Percentiles rank a stretch among this genome's conserved stretches.
Evolutionary conservation across 2,113 vertebrate genomes (phyloP).

Genomic region (Muscicapa adusta): DNA sequence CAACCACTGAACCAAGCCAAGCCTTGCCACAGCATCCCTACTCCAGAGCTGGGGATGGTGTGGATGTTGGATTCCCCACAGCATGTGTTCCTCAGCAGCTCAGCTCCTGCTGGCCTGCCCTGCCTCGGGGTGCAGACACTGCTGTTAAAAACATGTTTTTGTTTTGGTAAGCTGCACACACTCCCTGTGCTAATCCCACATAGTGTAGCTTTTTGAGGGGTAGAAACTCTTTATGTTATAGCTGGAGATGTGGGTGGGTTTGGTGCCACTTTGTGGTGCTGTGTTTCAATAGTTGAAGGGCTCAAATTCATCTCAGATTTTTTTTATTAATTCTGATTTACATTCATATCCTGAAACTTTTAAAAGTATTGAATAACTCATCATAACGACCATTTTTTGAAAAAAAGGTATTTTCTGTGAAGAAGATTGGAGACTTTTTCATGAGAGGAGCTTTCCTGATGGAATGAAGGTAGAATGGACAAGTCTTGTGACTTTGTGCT

Average conservation of each 20-base stretch:
- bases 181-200: background rate
- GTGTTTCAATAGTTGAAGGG: background rate
- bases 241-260: background rate
- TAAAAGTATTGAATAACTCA: background rate
- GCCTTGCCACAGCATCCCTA: background rate
- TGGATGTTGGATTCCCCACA: background rate
- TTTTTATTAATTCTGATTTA: background rate
- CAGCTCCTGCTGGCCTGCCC: background rate
- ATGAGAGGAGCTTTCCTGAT: background rate
- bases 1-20: background rate
- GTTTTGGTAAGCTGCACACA: background rate
- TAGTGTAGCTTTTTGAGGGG: accelerated
- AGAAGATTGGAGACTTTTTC: background rate
- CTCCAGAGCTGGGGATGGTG: background rate
- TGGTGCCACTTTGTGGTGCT: background rate
- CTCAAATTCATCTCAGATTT: background rate
- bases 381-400: background rate
- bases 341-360: background rate
- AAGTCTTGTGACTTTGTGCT: background rate
- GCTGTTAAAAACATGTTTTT: background rate
- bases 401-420: background rate
- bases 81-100: background rate
- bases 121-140: background rate
- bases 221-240: too few relatives aligned
- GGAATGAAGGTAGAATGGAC: background rate